phyloP scores from a whole-genome alignment of 2,797 vertebrate genomes.

The Crenuchus spilurus region DNA sequence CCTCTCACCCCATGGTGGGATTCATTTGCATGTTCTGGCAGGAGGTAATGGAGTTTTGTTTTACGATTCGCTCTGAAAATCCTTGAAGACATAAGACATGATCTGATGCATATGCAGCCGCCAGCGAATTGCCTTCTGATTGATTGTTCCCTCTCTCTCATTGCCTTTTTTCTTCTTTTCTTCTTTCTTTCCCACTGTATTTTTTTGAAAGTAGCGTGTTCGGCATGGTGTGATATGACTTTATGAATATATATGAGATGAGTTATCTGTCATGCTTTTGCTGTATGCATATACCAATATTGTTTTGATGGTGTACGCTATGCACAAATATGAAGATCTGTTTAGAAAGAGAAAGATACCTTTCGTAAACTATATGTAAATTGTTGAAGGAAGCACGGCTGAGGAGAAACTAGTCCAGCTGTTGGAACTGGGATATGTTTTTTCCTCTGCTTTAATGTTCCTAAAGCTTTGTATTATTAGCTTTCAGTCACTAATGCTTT shows the following conservation, averaged over 20 bases:
- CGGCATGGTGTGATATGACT: conserved; percentile 50
- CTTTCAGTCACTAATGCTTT: background rate
- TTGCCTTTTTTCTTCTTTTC: conserved; percentile 39
- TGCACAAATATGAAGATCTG: conserved; percentile 52
- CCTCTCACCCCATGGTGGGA: conserved; percentile 99
- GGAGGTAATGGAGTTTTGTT: conserved; percentile 99
- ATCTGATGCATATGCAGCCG: conserved; percentile 99
- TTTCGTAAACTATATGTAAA: conserved; percentile 42
- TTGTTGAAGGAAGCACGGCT: background rate
- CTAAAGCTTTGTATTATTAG: conserved; percentile 3
- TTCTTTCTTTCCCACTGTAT: conserved; percentile 39
- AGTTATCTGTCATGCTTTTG: conserved; percentile 58
- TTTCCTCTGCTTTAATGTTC: background rate
- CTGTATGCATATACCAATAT: conserved; percentile 55
- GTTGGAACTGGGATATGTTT: background rate
- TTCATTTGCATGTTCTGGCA: conserved; percentile 99
- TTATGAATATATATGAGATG: conserved; percentile 50
- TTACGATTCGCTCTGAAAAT: conserved; percentile 95
- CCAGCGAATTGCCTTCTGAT: conserved; percentile 93
- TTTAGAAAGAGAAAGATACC: conserved; percentile 51
- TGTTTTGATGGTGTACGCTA: conserved; percentile 54
- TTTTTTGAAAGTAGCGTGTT: conserved; percentile 42
- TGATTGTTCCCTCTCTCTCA: conserved; percentile 83
- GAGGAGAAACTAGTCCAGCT: conserved; percentile 1
- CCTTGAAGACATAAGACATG: conserved; percentile 94